These are phyloP conservation scores for Bilobella aurantiaca DNA, from an alignment of 1,140 invertebrate species.

Conservation along the genomic window DNA sequence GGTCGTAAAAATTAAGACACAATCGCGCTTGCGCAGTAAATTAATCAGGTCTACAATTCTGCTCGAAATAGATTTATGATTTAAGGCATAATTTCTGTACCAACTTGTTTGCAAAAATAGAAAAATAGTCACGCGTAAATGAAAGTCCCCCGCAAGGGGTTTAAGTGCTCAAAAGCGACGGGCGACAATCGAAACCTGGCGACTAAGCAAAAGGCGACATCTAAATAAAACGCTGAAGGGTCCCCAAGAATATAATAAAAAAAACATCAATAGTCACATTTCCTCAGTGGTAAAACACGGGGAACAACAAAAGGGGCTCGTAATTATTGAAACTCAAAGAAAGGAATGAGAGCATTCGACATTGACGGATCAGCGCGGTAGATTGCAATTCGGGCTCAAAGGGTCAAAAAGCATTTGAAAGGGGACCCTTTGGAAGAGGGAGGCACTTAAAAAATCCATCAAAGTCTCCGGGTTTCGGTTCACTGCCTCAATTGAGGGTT, in stretches of 20 bases:
- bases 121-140: too few relatives aligned
- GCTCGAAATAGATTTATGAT: too few relatives aligned
- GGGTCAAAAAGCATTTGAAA: too few relatives aligned
- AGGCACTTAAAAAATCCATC: slow-evolving; percentile 7
- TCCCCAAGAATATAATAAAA: too few relatives aligned
- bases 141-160: background rate
- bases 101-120: too few relatives aligned
- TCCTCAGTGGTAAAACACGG: background rate
- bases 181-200: too few relatives aligned
- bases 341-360: background rate
- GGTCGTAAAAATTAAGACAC: too few relatives aligned
- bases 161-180: background rate
- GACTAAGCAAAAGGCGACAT: background rate
- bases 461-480: background rate
- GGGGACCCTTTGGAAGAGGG: background rate
- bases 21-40: too few relatives aligned
- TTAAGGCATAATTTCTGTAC: too few relatives aligned
- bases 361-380: background rate
- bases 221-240: background rate
- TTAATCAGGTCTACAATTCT: too few relatives aligned
- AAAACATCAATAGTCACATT: too few relatives aligned
- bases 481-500: background rate
- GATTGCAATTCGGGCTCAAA: background rate
- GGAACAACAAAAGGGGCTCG: background rate
- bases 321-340: background rate